Percentiles rank a stretch among this genome's conserved stretches.
Conservation (phyloP, 2,888 invertebrate genomes). For the Apoda limacodes region DNA sequence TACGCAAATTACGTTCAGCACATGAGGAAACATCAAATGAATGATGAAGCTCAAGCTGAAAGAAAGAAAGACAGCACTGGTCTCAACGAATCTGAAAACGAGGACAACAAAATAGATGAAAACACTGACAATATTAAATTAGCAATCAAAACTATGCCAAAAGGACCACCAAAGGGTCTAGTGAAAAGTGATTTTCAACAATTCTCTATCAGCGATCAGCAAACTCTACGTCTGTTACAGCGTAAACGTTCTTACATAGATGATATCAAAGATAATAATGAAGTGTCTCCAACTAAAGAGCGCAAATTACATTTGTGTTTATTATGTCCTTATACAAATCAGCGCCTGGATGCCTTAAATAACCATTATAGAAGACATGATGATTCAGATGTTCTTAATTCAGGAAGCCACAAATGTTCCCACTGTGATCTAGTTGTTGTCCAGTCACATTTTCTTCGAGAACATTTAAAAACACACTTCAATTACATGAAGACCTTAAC, state of each 20-base stretch:
- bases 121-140: constrained; percentile 45
- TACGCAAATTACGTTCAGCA: constrained; percentile 88
- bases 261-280: constrained; percentile 45
- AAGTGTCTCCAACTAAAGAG: constrained; percentile 62
- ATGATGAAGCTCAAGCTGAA: constrained; percentile 74
- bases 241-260: constrained; percentile 57
- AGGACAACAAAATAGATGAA: constrained; percentile 36
- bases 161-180: constrained; percentile 38
- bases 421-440: constrained; percentile 86
- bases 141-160: constrained; percentile 61
- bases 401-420: constrained; percentile 76
- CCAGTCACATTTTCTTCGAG: constrained; percentile 79
- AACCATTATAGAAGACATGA: constrained; percentile 82
- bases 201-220: constrained; percentile 72
- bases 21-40: constrained; percentile 81
- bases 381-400: constrained; percentile 66
- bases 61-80: constrained; percentile 49
- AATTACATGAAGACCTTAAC: constrained; percentile 63
- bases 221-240: constrained; percentile 71
- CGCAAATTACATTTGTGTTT: constrained; percentile 77
- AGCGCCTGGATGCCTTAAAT: constrained; percentile 77
- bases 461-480: constrained; percentile 86
- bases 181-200: constrained; percentile 59
- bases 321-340: constrained; percentile 84
- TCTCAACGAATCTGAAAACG: constrained; percentile 27